Conservation (phyloP, 2,797 vertebrate genomes). For the Catostomus latipinnis region DNA sequence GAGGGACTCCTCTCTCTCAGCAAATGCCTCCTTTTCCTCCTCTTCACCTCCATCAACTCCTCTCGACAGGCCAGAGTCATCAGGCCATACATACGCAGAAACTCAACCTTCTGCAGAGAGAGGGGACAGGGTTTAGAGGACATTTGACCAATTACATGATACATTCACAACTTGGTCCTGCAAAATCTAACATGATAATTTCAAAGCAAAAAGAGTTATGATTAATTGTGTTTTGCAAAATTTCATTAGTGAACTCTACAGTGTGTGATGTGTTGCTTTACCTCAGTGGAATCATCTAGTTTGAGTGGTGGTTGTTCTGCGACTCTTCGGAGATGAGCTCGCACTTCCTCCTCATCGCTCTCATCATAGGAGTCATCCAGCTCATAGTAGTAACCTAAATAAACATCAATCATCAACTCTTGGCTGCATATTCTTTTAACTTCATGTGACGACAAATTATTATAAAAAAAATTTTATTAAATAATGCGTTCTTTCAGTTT, state of each 20-base stretch:
- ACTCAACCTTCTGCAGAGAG: slow-evolving; percentile 88
- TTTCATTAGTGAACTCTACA: background rate
- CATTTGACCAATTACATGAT: background rate
- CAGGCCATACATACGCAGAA: slow-evolving; percentile 89
- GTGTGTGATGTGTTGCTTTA: slow-evolving; percentile 59
- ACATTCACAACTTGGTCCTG: background rate
- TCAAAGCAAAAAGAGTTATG: no score
- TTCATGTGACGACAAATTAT: no score
- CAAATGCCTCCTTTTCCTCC: slow-evolving; percentile 91
- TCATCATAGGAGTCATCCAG: slow-evolving; percentile 97
- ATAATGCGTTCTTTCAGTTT: no score
- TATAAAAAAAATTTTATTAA: no score
- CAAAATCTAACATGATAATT: no score
- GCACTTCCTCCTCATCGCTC: slow-evolving; percentile 96
- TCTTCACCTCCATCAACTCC: slow-evolving; percentile 89
- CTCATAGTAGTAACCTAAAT: slow-evolving; percentile 95
- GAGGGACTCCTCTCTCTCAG: slow-evolving; percentile 93
- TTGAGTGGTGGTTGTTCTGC: slow-evolving; percentile 94
- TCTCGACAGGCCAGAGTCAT: slow-evolving; percentile 90
- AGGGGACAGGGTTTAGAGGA: background rate
- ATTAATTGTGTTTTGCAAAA: background rate
- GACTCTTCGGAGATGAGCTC: slow-evolving; percentile 93
- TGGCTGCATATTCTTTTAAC: no score
- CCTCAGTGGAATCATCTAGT: slow-evolving; percentile 93
- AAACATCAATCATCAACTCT: slow-evolving; percentile 29